Conservation (phyloP, 1,140 invertebrate species). For the Drosophila funebris region DNA sequence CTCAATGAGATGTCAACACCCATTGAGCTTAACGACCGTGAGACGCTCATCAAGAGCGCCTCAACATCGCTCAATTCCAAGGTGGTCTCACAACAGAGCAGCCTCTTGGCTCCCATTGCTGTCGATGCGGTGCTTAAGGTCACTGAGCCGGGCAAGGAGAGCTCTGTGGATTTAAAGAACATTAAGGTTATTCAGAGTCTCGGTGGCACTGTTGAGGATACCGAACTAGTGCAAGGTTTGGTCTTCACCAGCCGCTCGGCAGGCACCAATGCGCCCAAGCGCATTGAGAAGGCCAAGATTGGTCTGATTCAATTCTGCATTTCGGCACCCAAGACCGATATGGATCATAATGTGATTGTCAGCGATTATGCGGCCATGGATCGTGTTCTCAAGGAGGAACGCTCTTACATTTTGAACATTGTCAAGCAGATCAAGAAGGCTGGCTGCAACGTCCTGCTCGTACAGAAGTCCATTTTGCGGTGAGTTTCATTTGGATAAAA, state of each 20-base stretch:
- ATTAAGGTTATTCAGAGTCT: slow-evolving; percentile 98
- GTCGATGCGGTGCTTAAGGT: slow-evolving; percentile 98
- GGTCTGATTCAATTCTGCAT: slow-evolving; percentile 99
- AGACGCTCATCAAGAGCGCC: slow-evolving; percentile 96
- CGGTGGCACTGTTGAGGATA: slow-evolving; percentile 99
- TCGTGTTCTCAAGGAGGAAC: slow-evolving; percentile 98
- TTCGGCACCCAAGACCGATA: slow-evolving; percentile 99
- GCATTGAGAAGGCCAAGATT: slow-evolving; percentile 99
- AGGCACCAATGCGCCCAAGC: slow-evolving; percentile 95
- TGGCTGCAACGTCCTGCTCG: slow-evolving; percentile 98
- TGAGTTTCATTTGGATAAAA: not conserved
- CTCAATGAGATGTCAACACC: slow-evolving; percentile 93
- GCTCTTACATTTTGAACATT: slow-evolving; percentile 98
- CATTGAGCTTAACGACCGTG: slow-evolving; percentile 94
- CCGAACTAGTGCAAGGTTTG: slow-evolving; percentile 97
- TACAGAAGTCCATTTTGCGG: slow-evolving; percentile 99
- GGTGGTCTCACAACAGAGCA: slow-evolving; percentile 99
- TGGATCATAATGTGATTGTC: slow-evolving; percentile 99
- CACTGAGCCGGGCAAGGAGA: slow-evolving; percentile 86
- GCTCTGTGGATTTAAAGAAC: slow-evolving; percentile 89
- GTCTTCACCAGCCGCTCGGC: slow-evolving; percentile 96
- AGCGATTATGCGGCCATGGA: slow-evolving; percentile 99
- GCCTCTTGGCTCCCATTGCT: slow-evolving; percentile 96
- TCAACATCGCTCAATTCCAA: slow-evolving; percentile 99
- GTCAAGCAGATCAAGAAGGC: slow-evolving; percentile 99